phyloP scores from a whole-genome alignment of 2,113 vertebrate species.

The Prietella phreatophila region DNA sequence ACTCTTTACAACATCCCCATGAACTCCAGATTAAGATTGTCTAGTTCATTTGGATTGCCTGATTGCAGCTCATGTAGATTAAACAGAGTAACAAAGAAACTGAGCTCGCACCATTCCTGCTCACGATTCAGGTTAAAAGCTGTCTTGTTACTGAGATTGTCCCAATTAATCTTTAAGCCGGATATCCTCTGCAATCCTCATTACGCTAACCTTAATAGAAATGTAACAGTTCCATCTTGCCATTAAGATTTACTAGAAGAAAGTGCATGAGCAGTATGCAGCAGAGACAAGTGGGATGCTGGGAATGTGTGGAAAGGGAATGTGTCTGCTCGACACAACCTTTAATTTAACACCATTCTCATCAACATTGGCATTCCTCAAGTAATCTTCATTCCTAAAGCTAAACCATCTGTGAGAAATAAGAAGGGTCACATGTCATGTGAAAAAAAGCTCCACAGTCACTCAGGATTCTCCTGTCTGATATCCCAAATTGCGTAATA shows the following conservation, averaged over 20 bases:
- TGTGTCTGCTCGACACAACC: constrained; percentile 47
- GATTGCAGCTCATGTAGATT: neutral
- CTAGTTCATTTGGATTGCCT: neutral
- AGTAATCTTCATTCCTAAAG: constrained; percentile 64
- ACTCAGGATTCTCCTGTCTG: constrained; percentile 17
- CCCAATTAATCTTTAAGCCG: neutral
- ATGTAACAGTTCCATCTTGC: neutral
- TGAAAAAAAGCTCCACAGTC: constrained; percentile 41
- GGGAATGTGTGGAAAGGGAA: neutral
- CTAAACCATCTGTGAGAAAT: constrained; percentile 50
- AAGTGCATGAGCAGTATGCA: neutral
- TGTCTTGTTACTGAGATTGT: neutral
- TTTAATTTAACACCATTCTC: constrained; percentile 63
- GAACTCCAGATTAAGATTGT: neutral
- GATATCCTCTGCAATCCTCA: neutral
- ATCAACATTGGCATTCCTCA: constrained; percentile 61
- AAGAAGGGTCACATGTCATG: constrained; percentile 46
- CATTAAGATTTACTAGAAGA: neutral
- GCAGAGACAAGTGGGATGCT: neutral
- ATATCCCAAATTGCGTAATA: constrained; percentile 46
- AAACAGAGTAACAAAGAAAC: neutral
- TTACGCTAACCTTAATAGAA: neutral
- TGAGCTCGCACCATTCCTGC: neutral
- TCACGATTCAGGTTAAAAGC: neutral
- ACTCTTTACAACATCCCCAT: neutral